phyloP scores from a whole-genome alignment of 2,797 vertebrate species.

The Pygocentrus nattereri region DNA sequence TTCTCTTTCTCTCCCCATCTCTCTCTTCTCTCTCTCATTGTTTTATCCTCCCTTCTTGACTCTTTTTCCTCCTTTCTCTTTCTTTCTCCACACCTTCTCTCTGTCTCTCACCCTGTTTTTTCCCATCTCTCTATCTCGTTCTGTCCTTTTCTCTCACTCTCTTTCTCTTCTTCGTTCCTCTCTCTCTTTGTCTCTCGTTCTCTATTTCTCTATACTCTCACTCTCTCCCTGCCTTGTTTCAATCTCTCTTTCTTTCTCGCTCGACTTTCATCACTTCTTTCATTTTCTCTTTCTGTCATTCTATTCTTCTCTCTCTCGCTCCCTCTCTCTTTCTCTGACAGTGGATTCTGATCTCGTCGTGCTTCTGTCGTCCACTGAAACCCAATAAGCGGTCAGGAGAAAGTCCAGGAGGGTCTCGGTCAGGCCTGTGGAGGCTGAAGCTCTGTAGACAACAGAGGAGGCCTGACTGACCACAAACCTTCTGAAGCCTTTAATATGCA shows the following conservation, averaged over 20 bases:
- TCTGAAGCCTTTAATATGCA: too few species aligned
- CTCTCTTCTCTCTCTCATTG: too few species aligned
- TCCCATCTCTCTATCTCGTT: neutral
- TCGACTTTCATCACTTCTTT: too few species aligned
- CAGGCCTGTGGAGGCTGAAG: neutral
- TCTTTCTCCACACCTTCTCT: too few species aligned
- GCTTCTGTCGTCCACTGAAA: neutral
- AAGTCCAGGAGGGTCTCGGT: neutral
- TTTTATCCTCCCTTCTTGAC: too few species aligned
- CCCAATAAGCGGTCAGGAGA: neutral
- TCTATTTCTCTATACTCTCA: too few species aligned
- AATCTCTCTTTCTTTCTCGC: neutral
- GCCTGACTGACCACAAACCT: too few species aligned
- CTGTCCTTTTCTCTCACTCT: neutral
- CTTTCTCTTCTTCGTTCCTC: neutral
- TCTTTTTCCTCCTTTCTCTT: too few species aligned
- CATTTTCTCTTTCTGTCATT: neutral
- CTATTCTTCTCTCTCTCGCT: neutral
- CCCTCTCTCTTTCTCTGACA: neutral
- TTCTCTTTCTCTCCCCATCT: too few species aligned
- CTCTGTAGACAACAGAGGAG: neutral
- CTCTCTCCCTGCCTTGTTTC: too few species aligned
- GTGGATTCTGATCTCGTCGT: neutral
- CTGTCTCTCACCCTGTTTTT: too few species aligned
- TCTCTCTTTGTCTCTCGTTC: neutral